Conservation (phyloP, 2,113 vertebrate genomes). For the Sinocyclocheilus rhinocerous region DNA sequence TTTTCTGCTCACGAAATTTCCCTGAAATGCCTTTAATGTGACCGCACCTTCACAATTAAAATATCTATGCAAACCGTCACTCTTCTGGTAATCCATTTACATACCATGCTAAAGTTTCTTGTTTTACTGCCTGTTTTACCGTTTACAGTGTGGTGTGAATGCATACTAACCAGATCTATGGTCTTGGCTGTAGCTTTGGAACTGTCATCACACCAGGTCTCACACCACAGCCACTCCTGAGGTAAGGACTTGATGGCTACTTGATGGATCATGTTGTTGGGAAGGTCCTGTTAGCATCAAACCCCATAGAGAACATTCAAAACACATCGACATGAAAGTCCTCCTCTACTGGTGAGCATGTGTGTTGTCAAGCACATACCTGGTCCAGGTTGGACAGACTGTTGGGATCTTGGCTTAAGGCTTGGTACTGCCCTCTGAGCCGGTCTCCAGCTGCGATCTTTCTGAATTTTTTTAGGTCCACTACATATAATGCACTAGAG, state of each 20-base stretch:
- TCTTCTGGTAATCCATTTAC: no score
- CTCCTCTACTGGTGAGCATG: neutral
- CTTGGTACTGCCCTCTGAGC: slow-evolving; percentile 94
- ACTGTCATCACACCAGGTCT: slow-evolving; percentile 94
- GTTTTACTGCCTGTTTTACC: no score
- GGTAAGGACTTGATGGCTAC: slow-evolving; percentile 95
- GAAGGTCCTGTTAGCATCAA: slow-evolving; percentile 83
- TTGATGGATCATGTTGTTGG: slow-evolving; percentile 99
- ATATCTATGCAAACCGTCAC: no score
- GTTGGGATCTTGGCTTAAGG: slow-evolving; percentile 94
- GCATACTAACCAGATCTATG: slow-evolving; percentile 88
- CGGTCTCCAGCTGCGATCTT: slow-evolving; percentile 94
- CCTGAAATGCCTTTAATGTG: no score
- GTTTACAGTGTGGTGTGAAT: neutral
- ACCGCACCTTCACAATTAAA: no score
- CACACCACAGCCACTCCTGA: slow-evolving; percentile 98
- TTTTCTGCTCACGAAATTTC: no score
- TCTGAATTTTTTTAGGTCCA: slow-evolving; percentile 94
- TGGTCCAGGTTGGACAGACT: slow-evolving; percentile 97
- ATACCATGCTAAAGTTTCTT: no score
- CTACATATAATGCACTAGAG: slow-evolving; percentile 91
- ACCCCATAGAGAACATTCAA: neutral
- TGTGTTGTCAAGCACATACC: slow-evolving; percentile 67
- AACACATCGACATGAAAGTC: neutral
- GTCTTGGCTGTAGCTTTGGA: slow-evolving; percentile 93